Evolutionary conservation across 2,888 invertebrate genomes (phyloP).

Genomic region (Fabriciana adippe): DNA sequence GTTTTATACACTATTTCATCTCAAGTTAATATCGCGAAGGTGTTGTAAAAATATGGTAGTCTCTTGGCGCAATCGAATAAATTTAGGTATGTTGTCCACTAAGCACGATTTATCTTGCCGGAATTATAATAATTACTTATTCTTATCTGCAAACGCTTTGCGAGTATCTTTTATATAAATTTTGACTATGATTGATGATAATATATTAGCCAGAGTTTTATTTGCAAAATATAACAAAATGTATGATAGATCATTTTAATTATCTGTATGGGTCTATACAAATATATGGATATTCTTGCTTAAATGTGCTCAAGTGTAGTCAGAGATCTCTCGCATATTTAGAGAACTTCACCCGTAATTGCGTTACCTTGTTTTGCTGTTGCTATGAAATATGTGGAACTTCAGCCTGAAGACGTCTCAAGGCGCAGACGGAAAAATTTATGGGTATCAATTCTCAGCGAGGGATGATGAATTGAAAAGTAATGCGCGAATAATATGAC

Average conservation of each 20-base stretch:
- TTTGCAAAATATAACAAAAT: neutral
- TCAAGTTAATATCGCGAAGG: constrained; percentile 42
- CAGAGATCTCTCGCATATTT: neutral
- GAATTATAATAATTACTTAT: neutral
- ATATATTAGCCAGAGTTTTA: neutral
- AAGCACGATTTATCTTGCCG: neutral
- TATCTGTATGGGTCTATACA: neutral
- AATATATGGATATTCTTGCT: too few species aligned
- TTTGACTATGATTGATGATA: neutral
- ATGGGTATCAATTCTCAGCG: constrained; percentile 45
- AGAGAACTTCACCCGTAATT: neutral
- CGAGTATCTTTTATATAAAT: neutral
- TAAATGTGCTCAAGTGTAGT: too few species aligned
- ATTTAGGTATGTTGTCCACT: constrained; percentile 20
- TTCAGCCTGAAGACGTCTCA: constrained; percentile 20
- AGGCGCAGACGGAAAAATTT: constrained; percentile 40
- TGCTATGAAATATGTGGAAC: constrained; percentile 34
- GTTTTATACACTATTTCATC: constrained; percentile 39
- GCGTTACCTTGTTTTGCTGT: neutral
- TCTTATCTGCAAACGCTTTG: too few species aligned
- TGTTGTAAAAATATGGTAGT: constrained; percentile 35
- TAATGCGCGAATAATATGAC: constrained; percentile 41
- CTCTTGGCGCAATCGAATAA: constrained; percentile 26
- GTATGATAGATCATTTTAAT: neutral
- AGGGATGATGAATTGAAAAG: constrained; percentile 42